A percentile compares a stretch with the other conserved stretches of the same genome.
Conservation (phyloP, 2,888 invertebrate species). For the Lithodes maja region DNA sequence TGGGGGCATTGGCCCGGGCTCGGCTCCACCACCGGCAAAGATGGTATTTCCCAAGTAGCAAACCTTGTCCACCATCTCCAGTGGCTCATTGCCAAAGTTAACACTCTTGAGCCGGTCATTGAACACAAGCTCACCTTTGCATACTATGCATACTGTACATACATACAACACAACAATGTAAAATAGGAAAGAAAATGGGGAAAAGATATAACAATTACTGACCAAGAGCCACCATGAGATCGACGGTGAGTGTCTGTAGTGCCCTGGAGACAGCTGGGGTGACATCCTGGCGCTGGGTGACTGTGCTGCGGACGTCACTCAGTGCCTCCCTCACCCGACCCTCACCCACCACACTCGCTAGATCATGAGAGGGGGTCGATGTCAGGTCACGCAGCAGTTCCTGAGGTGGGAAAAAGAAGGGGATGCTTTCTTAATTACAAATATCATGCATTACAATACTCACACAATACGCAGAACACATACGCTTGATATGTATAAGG, state of each 20-base stretch:
- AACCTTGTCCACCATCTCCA: too few species aligned
- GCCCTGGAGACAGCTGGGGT: slow-evolving; percentile 33
- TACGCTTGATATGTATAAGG: too few species aligned
- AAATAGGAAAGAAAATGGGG: not conserved
- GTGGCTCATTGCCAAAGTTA: too few species aligned
- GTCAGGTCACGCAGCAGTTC: slow-evolving; percentile 26
- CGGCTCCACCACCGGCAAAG: too few species aligned
- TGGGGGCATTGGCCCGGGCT: too few species aligned
- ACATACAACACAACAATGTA: not conserved
- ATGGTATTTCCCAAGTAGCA: too few species aligned
- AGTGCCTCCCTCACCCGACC: not conserved
- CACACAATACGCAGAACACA: too few species aligned
- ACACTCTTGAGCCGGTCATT: too few species aligned
- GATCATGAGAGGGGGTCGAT: not conserved
- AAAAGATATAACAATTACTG: not conserved
- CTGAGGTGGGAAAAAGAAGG: not conserved
- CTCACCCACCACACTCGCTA: not conserved
- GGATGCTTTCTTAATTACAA: too few species aligned
- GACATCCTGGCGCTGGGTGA: slow-evolving; percentile 46
- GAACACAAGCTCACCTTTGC: too few species aligned
- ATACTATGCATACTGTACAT: too few species aligned
- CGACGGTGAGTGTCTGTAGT: slow-evolving; percentile 41
- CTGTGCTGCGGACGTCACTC: slow-evolving; percentile 14
- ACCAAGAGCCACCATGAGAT: slow-evolving; percentile 51
- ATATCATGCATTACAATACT: too few species aligned